Base-by-base conservation (phyloP, 2,113 vertebrate genomes). In the Seriola quinqueradiata region DNA sequence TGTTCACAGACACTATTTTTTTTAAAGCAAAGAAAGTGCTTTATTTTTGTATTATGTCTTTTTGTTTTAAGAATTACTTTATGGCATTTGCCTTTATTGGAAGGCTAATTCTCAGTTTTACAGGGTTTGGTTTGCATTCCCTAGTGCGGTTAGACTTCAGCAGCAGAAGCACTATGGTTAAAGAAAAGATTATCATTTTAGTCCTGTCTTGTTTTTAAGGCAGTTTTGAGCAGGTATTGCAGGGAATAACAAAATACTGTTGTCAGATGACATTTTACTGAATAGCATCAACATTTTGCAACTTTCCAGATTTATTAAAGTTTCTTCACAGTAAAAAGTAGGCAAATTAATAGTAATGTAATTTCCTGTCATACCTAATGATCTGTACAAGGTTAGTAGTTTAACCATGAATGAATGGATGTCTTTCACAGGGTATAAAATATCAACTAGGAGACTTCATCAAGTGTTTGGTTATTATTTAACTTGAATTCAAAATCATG, bases 401-500 rank as follows among this genome's bases (percentile, higher is more conserved):
- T 34, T n/a, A 44, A 46, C 13, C 21, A 36, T 32, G 4, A 69
- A 55, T 55, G 7, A 48, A 83, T 36, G 2, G n/a, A 28, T 61
- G 23, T 17, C 12, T 60, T 78, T 79, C 19, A 65, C 14, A 48
- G 34, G 44, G 25, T 64, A 32, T n/a, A 42, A 68, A 58, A 70
- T 21, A 50, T 48, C 44, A 46, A 52, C n/a, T 2, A 34, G 17
- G 5, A 60, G 34, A 60, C 12, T 36, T 81, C 11, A 59, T 21
- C 38, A 73, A 12, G 13, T 64, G 61, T 74, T 75, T 40, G 23
- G 57, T 61, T 63, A 55, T 72, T 36, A 61, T 57, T 54, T 60
- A 75, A 82, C 28, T 42, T 63, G 38, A 57, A 52, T 21, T 77
- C 7, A 42, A 67, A 80, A 69, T 79, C 36, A 34, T 21, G 21